Evolutionary conservation across 2,797 vertebrate species (phyloP), one percentile per base, ranked within the genome.

Genomic region (Scarus forsteni): DNA sequence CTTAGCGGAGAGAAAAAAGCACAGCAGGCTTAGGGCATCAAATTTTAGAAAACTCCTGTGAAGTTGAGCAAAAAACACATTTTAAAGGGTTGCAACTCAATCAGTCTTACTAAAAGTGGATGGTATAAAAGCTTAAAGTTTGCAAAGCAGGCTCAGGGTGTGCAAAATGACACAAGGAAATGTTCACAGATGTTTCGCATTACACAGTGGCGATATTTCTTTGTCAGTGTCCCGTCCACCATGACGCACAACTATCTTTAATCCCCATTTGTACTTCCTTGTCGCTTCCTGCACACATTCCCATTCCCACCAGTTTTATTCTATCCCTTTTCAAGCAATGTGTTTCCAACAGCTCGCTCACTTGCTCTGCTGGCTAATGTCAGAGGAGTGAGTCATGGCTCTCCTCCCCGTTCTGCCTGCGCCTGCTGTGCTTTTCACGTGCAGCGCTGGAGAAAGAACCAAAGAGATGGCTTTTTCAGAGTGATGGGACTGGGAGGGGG

Each of bases 371-470:
- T 86, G 84, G 75, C 57, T 80, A 81, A 85, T 85, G 82, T 92
- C 83, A 87, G 83, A 78, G 70, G 71, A 70, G 77, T 89, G 89
- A 92, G 87, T 93, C 88, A 90, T 67, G 62, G 75, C 85, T 80
- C 80, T 79, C 77, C 79, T 89, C 85, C 84, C 80, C 66, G 65
- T 90, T 83, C 27, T 79, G 76, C 73, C 73, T 74, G 57, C 6
- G 75, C 87, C 82, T 64, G 81, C 86, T 84, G 80, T 70, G 89
- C 80, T 86, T 92, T 89, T 92, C 86, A 87, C 74, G 58, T 88
- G 75, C 55, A 12, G 55, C 2, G 65, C 63, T 60, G 73, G 65
- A 76, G 77, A 86, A 62, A 82, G 65, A 82, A 82, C 16, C 70
- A 73, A 69, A 80, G 80, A 77, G 75, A 79, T 53, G 73, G 59